phyloP scores from a whole-genome alignment of 2,888 invertebrate species.

The Neoaliturus tenellus region DNA sequence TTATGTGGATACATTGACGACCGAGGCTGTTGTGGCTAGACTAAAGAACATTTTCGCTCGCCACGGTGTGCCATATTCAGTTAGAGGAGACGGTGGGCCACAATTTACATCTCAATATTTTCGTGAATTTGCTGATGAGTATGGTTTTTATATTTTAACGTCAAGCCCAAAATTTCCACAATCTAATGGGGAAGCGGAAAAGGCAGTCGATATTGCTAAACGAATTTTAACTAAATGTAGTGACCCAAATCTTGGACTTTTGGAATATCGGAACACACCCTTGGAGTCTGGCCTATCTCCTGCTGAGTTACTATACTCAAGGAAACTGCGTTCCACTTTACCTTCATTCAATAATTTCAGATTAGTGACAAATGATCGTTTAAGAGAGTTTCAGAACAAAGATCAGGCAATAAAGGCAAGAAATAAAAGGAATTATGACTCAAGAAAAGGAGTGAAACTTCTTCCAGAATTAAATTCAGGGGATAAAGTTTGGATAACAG shows the following conservation, averaged over 20 bases:
- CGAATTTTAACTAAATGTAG: not conserved
- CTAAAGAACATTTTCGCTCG: not conserved
- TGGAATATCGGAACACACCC: not conserved
- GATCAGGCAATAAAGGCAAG: not conserved
- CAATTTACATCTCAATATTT: conserved; percentile 23
- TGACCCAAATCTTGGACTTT: conserved; percentile 34
- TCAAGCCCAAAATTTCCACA: not conserved
- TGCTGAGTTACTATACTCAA: conserved; percentile 30
- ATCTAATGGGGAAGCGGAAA: conserved; percentile 40
- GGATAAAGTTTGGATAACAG: not conserved
- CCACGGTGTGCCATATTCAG: not conserved
- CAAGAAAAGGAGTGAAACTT: not conserved
- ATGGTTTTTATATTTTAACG: not conserved
- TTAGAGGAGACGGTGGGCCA: conserved; percentile 10
- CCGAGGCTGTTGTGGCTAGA: not conserved
- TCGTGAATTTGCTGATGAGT: not conserved
- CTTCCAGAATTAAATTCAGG: no score
- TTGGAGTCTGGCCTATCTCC: conserved; percentile 18
- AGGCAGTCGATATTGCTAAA: conserved; percentile 19
- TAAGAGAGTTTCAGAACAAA: not conserved
- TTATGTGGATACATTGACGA: not conserved
- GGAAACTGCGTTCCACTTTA: conserved; percentile 6
- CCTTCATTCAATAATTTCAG: not conserved
- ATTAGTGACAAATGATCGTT: no score
- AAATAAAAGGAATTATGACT: not conserved